Base-by-base conservation (phyloP, 2,888 invertebrate genomes). In the Drosophila anceps region DNA sequence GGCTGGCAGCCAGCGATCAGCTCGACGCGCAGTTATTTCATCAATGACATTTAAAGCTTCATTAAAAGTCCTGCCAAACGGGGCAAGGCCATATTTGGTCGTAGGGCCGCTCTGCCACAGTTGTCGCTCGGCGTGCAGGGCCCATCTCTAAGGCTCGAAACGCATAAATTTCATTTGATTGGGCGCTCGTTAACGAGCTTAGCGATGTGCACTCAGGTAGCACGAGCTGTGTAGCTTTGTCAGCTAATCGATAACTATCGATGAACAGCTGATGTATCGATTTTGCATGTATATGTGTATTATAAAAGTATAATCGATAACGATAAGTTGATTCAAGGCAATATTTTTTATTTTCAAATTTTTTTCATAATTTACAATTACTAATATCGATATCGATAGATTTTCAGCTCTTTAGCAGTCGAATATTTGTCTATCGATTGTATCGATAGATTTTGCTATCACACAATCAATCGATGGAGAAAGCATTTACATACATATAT, bases 11-110 rank as follows among this genome's bases (percentile, higher is more conserved):
- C 24, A 27, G 37, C 46, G 46, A 59, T 59, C 48, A 50, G 48
- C 60, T 57, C 59, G 67, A 71, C 73, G 83, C 77, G 70, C 83
- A 66, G 83, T 69, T 87, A 89, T 89, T 91, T 84, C 85, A 91
- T 89, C 91, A 89, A 89, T 91, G 91, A 91, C 91, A 90, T 89
- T 91, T 89, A 90, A 84, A 80, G 90, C 89, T 89, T 89, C 91
- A 89, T 89, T 89, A 89, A 89, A 89, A 90, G 80, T 91, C 91
- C 90, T 82, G 87, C 74, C 81, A 84, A 87, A 82, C 81, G 85
- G 88, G 83, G 88, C 75, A 67, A 69, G 70, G 65, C 84, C 84
- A 81, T 85, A 90, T 90, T 85, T 90, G 90, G 65, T 62, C 62
- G 77, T 53, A 76, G 80, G 76, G 76, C 58, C 24, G 44, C 44